Percentiles rank a stretch among this genome's conserved stretches.
phyloP scores from a whole-genome alignment of 2,888 invertebrate species.

The Melinaea marsaeus region DNA sequence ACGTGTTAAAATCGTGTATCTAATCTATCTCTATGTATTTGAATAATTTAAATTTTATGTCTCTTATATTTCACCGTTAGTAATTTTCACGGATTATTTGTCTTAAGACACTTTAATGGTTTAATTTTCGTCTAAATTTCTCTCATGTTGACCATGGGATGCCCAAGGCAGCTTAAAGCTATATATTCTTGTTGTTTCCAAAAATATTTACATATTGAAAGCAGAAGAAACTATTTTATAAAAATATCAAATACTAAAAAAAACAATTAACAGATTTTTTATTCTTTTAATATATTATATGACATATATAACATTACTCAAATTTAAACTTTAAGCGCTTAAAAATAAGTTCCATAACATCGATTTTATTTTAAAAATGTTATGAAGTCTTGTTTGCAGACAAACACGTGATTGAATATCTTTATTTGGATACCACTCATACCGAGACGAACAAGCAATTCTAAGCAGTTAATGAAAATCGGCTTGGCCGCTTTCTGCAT shows the following conservation, averaged over 20 bases:
- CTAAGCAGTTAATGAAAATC: slow-evolving; percentile 67
- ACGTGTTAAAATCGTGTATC: slow-evolving; percentile 51
- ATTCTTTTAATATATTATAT: too few species aligned
- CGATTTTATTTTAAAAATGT: background rate
- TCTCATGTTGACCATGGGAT: slow-evolving; percentile 37
- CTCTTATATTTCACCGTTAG: slow-evolving; percentile 31
- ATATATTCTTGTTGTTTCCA: too few species aligned
- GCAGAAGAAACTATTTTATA: too few species aligned
- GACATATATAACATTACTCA: too few species aligned
- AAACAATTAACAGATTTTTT: too few species aligned
- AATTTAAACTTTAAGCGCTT: background rate
- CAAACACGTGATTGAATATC: slow-evolving; percentile 14
- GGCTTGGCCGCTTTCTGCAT: slow-evolving; percentile 65
- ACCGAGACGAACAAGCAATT: slow-evolving; percentile 47
- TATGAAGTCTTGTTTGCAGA: background rate
- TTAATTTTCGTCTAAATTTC: slow-evolving; percentile 56
- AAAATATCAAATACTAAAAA: too few species aligned
- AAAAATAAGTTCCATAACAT: background rate
- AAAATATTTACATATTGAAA: too few species aligned
- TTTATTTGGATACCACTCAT: slow-evolving; percentile 39
- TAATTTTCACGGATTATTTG: slow-evolving; percentile 61
- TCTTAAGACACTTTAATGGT: slow-evolving; percentile 60
- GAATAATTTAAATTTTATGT: slow-evolving; percentile 30
- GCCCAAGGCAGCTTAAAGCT: slow-evolving; percentile 43
- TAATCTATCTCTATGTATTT: slow-evolving; percentile 7